Evolutionary conservation across 2,797 vertebrate species (phyloP).

Genomic region (Hemitrygon akajei): DNA sequence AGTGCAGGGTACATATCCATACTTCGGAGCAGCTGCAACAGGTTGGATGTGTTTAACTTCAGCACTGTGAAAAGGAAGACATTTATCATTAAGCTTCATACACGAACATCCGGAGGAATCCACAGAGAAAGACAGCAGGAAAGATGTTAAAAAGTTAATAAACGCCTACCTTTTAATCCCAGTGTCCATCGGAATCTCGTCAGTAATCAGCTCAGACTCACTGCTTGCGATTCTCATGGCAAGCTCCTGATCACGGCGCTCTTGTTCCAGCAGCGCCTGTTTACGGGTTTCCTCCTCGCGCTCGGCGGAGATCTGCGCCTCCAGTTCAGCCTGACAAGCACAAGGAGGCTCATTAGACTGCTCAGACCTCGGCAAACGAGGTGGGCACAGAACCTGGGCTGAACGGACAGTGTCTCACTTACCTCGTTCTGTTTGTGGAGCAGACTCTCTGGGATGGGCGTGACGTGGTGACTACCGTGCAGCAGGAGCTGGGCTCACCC

Average conservation of each 20-base stretch:
- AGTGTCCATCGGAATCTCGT: conserved; percentile 66
- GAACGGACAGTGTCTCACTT: no score
- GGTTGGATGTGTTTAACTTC: conserved; percentile 50
- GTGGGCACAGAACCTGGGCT: background rate
- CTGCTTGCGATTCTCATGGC: conserved; percentile 87
- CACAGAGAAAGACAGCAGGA: background rate
- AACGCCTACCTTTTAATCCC: conserved; percentile 73
- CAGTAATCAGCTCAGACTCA: conserved; percentile 83
- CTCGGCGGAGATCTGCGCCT: conserved; percentile 73
- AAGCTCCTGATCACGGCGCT: conserved; percentile 82
- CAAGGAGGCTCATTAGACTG: conserved; percentile 21
- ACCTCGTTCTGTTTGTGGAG: no score
- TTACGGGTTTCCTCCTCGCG: conserved; percentile 75
- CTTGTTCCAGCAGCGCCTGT: conserved; percentile 80
- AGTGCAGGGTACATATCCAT: conserved; percentile 49
- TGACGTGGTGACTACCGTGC: no score
- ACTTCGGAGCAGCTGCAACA: conserved; percentile 58
- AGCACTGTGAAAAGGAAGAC: conserved; percentile 54
- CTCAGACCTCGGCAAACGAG: background rate
- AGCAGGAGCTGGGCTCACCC: no score
- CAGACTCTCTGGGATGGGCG: no score
- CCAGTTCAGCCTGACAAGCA: conserved; percentile 74
- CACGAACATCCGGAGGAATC: background rate
- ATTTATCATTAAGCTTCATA: conserved; percentile 1
- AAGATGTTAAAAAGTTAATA: background rate